Evolutionary conservation across 2,113 vertebrate species (phyloP), one percentile per base, ranked within the genome.

Genomic region (Atherinomorus stipes): DNA sequence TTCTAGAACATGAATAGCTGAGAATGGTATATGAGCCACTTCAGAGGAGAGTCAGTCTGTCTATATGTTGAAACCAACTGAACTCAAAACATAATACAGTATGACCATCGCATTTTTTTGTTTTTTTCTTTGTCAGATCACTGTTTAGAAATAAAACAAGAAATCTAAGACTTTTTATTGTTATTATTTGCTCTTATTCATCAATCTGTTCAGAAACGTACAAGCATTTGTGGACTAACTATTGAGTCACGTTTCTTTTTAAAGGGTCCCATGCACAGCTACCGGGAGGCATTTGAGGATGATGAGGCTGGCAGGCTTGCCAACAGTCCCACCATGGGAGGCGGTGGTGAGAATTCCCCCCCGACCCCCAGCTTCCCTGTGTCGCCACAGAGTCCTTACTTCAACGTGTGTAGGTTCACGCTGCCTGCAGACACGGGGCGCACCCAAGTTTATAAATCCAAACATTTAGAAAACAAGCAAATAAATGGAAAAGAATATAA

Each of bases 271-370:
- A 93, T 96, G 74, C 97, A 97, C 86, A 97, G 96, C 88, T 98
- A 98, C 89, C 94, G 94, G 68, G 97, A 98, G 71, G 96, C 95
- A 16, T 98, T 97, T 0, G 96, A 97, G 77, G 96, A 96, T 74
- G 90, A 93, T 67, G 95, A 96, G 64, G 86, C 90, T 28, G 95
- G 96, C 18, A 78, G 91, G 31, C 80, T 92, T 16, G 85, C 92
- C 0, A 90, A 86, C 85, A 96, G 94, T 83, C 95, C 95, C 45
- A 93, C 89, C 11, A 91, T 93, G 42, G 77, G 91, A 85, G 76
- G 82, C 40, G 93, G 92, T 74, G 96, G 96, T 97, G 95, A 97
- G 96, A 93, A 80, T 84, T 91, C 83, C 80, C 79, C 88, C 74
- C 90, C 71, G 54, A 94, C 78, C 85, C 90, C 93, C 80, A 80